phyloP scores from a whole-genome alignment of 2,797 vertebrate genomes.

The Bradypodion pumilum region DNA sequence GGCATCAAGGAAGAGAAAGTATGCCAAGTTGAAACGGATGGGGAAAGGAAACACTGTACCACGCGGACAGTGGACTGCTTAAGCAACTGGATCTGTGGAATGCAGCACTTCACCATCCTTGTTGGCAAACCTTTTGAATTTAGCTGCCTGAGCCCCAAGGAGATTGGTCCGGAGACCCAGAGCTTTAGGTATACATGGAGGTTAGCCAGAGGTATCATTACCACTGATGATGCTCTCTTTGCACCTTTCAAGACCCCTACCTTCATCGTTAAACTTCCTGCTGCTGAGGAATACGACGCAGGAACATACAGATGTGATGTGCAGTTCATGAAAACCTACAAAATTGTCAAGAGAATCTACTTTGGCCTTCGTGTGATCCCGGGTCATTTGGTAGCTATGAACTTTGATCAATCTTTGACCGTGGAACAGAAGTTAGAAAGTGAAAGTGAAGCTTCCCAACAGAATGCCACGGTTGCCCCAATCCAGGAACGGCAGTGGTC shows the following conservation, averaged over 20 bases:
- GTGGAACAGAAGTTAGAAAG: slow-evolving; percentile 59
- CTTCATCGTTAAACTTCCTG: slow-evolving; percentile 47
- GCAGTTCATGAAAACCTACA: slow-evolving; percentile 64
- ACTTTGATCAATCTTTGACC: slow-evolving; percentile 74
- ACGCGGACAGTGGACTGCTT: slow-evolving; percentile 71
- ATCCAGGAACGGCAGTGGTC: not conserved
- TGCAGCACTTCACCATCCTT: slow-evolving; percentile 73
- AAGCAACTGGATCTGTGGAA: slow-evolving; percentile 81
- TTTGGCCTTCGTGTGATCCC: slow-evolving; percentile 85
- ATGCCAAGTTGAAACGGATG: slow-evolving; percentile 71
- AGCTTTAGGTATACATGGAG: slow-evolving; percentile 80
- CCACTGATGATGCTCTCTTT: slow-evolving; percentile 79
- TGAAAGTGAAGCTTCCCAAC: not conserved
- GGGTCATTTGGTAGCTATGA: slow-evolving; percentile 68
- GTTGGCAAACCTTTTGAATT: slow-evolving; percentile 75
- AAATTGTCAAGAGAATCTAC: slow-evolving; percentile 80
- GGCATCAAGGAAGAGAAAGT: slow-evolving; percentile 79
- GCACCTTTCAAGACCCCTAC: slow-evolving; percentile 51
- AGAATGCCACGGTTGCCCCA: rapidly evolving
- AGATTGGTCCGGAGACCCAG: slow-evolving; percentile 58
- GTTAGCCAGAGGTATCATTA: slow-evolving; percentile 83
- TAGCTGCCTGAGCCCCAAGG: slow-evolving; percentile 77
- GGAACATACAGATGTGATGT: slow-evolving; percentile 90
- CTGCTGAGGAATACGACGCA: slow-evolving; percentile 78
- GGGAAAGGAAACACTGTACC: slow-evolving; percentile 66